phyloP scores from a whole-genome alignment of 2,888 invertebrate species.

The Hymenopus coronatus region DNA sequence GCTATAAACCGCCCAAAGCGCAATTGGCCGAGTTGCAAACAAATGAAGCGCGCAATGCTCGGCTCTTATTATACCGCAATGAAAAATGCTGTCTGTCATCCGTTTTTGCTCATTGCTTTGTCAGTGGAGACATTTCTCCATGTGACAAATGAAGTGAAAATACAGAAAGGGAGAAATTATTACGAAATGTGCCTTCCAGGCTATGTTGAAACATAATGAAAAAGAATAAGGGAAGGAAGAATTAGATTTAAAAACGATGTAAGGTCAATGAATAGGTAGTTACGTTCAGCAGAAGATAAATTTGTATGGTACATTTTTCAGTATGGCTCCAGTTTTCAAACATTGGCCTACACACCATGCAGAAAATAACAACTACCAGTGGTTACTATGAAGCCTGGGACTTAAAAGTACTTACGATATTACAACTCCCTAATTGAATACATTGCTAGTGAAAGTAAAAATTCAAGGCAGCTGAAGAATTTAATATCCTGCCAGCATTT shows the following conservation, averaged over 20 bases:
- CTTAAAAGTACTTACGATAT: too few relatives aligned
- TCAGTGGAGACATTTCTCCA: neutral
- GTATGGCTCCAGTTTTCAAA: too few relatives aligned
- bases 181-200: neutral
- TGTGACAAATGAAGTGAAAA: neutral
- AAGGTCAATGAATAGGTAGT: too few relatives aligned
- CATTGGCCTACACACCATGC: too few relatives aligned
- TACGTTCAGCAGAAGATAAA: too few relatives aligned
- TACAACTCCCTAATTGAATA: too few relatives aligned
- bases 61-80: neutral
- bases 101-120: neutral
- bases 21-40: neutral
- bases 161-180: neutral
- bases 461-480: too few relatives aligned
- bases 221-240: neutral
- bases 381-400: too few relatives aligned
- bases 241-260: neutral
- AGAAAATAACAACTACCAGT: too few relatives aligned
- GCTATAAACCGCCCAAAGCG: neutral
- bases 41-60: neutral
- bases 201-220: neutral
- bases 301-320: too few relatives aligned
- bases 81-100: neutral
- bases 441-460: too few relatives aligned
- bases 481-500: too few relatives aligned